Conservation (phyloP, 2,888 invertebrate genomes). For the Allacma fusca region DNA sequence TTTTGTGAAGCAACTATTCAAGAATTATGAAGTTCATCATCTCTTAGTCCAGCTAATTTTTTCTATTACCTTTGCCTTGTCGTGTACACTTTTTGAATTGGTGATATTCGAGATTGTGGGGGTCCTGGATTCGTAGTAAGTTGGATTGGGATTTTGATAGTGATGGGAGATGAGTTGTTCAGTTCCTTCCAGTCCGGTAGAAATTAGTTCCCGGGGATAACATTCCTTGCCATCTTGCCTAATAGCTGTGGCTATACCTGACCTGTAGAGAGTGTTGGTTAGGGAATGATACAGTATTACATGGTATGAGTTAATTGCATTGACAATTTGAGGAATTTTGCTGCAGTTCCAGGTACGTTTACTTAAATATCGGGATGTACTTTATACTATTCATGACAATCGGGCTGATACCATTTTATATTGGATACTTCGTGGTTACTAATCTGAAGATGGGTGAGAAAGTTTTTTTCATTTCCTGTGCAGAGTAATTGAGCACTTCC, state of each 20-base stretch:
- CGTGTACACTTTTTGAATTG: constrained; percentile 98
- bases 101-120: constrained; percentile 99
- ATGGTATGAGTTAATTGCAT: too few species aligned
- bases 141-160: background rate
- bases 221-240: too few species aligned
- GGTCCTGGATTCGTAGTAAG: constrained; percentile 86
- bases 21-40: constrained; percentile 97
- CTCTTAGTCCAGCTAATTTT: constrained; percentile 93
- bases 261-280: too few species aligned
- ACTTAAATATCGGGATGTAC: constrained; percentile 94
- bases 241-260: too few species aligned
- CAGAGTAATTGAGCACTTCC: too few species aligned
- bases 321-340: constrained; percentile 17
- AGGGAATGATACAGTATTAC: too few species aligned
- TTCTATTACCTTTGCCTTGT: constrained; percentile 93
- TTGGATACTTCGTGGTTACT: constrained; percentile 91
- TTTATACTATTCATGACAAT: constrained; percentile 92
- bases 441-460: constrained; percentile 83
- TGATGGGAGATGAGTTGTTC: background rate
- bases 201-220: too few species aligned
- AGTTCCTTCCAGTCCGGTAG: too few species aligned
- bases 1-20: constrained; percentile 95
- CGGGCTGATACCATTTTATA: constrained; percentile 94
- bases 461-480: too few species aligned
- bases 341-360: constrained; percentile 84